Conservation (phyloP, 1,140 invertebrate genomes). For the Pachyrhynchus sulphureomaculatus region DNA sequence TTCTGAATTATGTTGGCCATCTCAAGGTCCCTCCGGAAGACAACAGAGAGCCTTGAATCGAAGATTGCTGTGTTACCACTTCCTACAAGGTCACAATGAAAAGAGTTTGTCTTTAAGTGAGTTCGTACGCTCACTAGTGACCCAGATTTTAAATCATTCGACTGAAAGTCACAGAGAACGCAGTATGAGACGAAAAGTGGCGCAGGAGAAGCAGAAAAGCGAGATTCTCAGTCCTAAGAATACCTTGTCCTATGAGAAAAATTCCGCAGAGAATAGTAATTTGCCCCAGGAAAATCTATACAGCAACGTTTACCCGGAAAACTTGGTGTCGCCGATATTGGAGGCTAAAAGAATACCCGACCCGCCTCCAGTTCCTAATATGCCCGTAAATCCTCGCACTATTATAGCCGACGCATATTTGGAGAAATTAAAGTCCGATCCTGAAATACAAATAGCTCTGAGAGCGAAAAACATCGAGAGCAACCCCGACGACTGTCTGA, state of each 20-base stretch:
- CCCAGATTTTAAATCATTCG: conserved; percentile 72
- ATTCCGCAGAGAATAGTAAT: conserved; percentile 31
- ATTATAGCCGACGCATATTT: conserved; percentile 77
- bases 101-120: conserved; percentile 73
- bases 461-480: conserved; percentile 72
- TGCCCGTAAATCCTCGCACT: conserved; percentile 63
- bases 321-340: conserved; percentile 38
- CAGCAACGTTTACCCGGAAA: conserved; percentile 44
- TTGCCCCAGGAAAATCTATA: conserved; percentile 44
- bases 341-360: conserved; percentile 37
- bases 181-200: conserved; percentile 44
- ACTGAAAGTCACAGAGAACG: conserved; percentile 52
- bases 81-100: conserved; percentile 69
- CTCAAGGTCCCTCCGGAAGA: conserved; percentile 62
- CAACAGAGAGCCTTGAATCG: conserved; percentile 73
- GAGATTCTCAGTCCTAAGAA: conserved; percentile 30
- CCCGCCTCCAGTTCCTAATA: conserved; percentile 56
- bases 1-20: conserved; percentile 77
- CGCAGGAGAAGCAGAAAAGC: conserved; percentile 34
- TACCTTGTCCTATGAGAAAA: conserved; percentile 37
- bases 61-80: conserved; percentile 78
- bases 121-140: conserved; percentile 81
- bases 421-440: conserved; percentile 73
- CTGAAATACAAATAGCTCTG: conserved; percentile 72
- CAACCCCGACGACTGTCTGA: conserved; percentile 89